Conservation (phyloP, 2,888 invertebrate genomes). For the Synergus japonicus region DNA sequence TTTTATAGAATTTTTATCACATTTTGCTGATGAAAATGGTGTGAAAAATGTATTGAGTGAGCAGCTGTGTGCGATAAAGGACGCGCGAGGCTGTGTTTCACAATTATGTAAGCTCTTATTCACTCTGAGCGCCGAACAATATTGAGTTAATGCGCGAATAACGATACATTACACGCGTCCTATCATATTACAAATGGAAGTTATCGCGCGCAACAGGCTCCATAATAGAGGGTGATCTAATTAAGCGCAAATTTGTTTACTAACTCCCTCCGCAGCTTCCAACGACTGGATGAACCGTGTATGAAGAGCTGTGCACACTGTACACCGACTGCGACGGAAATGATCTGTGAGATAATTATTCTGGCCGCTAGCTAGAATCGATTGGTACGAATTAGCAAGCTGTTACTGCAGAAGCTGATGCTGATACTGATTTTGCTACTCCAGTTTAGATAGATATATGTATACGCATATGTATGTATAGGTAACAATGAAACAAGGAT, state of each 20-base stretch:
- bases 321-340: slow-evolving; percentile 46
- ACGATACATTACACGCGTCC: slow-evolving; percentile 40
- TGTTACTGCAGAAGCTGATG: not conserved
- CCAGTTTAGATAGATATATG: not conserved
- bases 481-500: no score
- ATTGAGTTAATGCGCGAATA: slow-evolving; percentile 46
- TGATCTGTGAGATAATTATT: slow-evolving; percentile 48
- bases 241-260: slow-evolving; percentile 51
- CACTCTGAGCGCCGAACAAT: slow-evolving; percentile 11
- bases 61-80: not conserved
- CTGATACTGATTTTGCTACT: not conserved
- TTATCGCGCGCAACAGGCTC: slow-evolving; percentile 48
- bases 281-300: slow-evolving; percentile 40
- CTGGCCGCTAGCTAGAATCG: not conserved
- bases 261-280: slow-evolving; percentile 46
- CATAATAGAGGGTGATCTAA: slow-evolving; percentile 47
- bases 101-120: not conserved
- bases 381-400: not conserved
- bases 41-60: not conserved
- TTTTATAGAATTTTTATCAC: no score
- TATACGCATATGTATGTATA: not conserved
- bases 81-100: not conserved
- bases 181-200: slow-evolving; percentile 50
- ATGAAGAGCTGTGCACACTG: not conserved
- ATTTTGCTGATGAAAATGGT: not conserved